Conservation (phyloP, 2,888 invertebrate genomes). For the Chrysina gloriosa region DNA sequence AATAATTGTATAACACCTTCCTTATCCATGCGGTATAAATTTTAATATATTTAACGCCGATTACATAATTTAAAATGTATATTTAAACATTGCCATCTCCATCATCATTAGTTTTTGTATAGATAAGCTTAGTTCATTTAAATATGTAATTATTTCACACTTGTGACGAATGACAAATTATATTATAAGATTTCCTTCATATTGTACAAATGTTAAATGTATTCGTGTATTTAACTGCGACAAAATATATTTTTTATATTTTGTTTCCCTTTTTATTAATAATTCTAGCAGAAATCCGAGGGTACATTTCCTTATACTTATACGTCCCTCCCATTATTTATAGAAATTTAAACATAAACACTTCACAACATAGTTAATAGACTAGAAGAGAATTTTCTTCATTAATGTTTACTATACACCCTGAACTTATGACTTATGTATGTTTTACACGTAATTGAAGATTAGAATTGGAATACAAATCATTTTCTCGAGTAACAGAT, state of each 20-base stretch:
- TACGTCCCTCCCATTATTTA: too few relatives aligned
- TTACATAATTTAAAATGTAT: conserved; percentile 32
- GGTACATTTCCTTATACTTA: too few relatives aligned
- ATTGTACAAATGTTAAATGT: conserved; percentile 39
- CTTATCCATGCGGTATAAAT: conserved; percentile 13
- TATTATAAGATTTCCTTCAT: conserved; percentile 23
- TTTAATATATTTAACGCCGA: conserved; percentile 22
- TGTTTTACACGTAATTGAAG: too few relatives aligned
- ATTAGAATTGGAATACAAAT: too few relatives aligned
- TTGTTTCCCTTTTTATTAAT: neutral
- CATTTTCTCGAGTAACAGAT: too few relatives aligned
- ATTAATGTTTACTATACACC: too few relatives aligned
- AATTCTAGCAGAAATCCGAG: neutral
- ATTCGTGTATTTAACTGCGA: conserved; percentile 49
- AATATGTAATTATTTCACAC: conserved; percentile 37
- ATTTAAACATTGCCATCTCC: conserved; percentile 41
- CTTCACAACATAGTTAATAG: too few relatives aligned
- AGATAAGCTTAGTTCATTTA: conserved; percentile 34
- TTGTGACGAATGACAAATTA: conserved; percentile 34
- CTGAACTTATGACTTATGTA: too few relatives aligned
- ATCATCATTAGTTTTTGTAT: conserved; percentile 39
- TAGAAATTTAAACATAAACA: too few relatives aligned
- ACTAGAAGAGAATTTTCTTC: too few relatives aligned
- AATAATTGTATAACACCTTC: too few relatives aligned
- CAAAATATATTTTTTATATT: conserved; percentile 48